phyloP scores from a whole-genome alignment of 2,113 vertebrate genomes.

The Solea solea region DNA sequence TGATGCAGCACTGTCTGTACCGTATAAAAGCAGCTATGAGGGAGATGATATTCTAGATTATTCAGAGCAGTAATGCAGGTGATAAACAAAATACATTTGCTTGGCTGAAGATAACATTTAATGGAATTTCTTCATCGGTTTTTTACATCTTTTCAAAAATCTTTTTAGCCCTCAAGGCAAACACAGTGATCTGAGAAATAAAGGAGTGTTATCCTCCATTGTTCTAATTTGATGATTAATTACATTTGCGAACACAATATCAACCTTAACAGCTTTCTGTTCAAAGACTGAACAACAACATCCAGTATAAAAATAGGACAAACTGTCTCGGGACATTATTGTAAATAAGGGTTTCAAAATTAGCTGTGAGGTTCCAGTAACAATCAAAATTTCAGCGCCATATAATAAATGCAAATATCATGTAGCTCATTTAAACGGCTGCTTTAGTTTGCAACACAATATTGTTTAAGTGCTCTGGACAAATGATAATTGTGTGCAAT shows the following conservation, averaged over 20 bases:
- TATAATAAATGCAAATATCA: slow-evolving; percentile 42
- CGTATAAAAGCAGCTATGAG: background rate
- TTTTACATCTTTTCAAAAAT: slow-evolving; percentile 40
- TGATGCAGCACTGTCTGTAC: background rate
- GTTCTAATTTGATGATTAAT: slow-evolving; percentile 67
- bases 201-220: slow-evolving; percentile 49
- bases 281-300: slow-evolving; percentile 4
- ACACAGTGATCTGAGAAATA: slow-evolving; percentile 61
- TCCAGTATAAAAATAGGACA: slow-evolving; percentile 11
- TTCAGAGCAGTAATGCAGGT: slow-evolving; percentile 24
- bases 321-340: slow-evolving; percentile 17
- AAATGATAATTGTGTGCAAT: slow-evolving; percentile 21
- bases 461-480: slow-evolving; percentile 14
- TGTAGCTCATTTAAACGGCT: slow-evolving; percentile 32
- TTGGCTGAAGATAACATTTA: slow-evolving; percentile 42
- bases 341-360: slow-evolving; percentile 9
- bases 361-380: slow-evolving; percentile 32
- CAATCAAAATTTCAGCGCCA: slow-evolving; percentile 26
- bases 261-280: slow-evolving; percentile 25
- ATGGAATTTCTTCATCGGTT: slow-evolving; percentile 47
- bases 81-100: slow-evolving; percentile 38
- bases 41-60: slow-evolving; percentile 20
- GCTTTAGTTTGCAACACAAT: slow-evolving; percentile 35
- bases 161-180: slow-evolving; percentile 61
- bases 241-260: slow-evolving; percentile 49